Base-by-base conservation (phyloP, 2,797 vertebrate genomes). In the Phrynocephalus guinanensis region DNA sequence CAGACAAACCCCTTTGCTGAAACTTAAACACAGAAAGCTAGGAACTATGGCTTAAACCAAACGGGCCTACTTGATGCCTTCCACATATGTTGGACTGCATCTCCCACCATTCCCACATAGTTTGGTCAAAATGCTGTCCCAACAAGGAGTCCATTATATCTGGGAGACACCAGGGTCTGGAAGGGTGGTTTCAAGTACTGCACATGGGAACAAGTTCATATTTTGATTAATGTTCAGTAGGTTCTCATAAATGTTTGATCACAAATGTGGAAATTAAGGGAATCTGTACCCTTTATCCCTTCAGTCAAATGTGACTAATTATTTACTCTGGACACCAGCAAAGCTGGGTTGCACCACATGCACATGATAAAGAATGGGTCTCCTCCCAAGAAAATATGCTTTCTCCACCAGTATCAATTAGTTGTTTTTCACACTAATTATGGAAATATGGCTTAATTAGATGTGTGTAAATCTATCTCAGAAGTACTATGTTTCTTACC, bases 401-500 rank as follows among this genome's bases (percentile, higher is more conserved):
- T 26, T 67, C n/a, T n/a, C 7, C 52, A 24, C 24, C 66, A 5
- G 38, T 3, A 16, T 18, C 60, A 20, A 63, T 63, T 63, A 5
- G 6, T 82, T 15, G 79, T 63, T 63, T 63, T 63, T 52, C 30
- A n/a, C 44, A 16, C n/a, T 44, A 28, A 30, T 30, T 71, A 28
- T 48, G 28, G 66, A 79, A 50, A 18, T 70, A 76, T 44, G 84
- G 78, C 33, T 56, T 70, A 0, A 91, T n/a, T 30, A 8, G n/a
- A 16, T 22, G 82, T 6, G 8, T 44, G 48, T 38, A 33, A 63
- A n/a, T 79, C 28, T n/a, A 71, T 50, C 44, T 73, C 77, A 20
- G 9, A 6, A 3, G 20, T 11, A 50, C 79, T 16, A 80, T 28
- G 30, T 26, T 48, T 56, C 68, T 1, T 95, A 97, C 97, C 97